Conservation (phyloP, 2,113 vertebrate species). For the Megalops atlanticus region DNA sequence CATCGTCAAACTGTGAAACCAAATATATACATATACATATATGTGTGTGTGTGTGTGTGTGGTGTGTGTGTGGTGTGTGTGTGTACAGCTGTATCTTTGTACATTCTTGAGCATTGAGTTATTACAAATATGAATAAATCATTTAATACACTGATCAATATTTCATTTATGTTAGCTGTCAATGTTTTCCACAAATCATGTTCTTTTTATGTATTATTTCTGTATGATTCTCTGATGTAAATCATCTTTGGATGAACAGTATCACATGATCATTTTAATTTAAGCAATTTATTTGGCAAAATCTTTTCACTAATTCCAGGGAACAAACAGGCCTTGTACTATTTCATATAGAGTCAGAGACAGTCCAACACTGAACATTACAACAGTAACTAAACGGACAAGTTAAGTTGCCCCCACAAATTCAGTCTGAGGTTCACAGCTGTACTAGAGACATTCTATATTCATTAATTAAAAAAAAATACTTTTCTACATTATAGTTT, state of each 20-base stretch:
- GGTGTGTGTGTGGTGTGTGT: no score
- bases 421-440: no score
- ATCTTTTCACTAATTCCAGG: background rate
- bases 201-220: no score
- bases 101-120: conserved; percentile 76
- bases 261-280: no score
- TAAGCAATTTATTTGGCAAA: background rate
- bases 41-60: no score
- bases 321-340: background rate
- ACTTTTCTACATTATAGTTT: no score
- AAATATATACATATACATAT: conserved; percentile 81
- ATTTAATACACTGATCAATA: conserved; percentile 79
- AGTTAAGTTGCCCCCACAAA: no score
- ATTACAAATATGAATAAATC: conserved; percentile 66
- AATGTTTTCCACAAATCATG: background rate
- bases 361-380: background rate
- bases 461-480: no score
- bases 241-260: background rate
- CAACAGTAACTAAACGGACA: no score
- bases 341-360: background rate
- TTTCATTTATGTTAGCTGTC: background rate
- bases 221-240: no score
- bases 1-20: conserved; percentile 91
- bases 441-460: no score
- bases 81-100: conserved; percentile 82